Percentiles rank a stretch among this genome's conserved stretches.
Conservation (phyloP, 2,113 vertebrate species). For the Eurystomus gularis region DNA sequence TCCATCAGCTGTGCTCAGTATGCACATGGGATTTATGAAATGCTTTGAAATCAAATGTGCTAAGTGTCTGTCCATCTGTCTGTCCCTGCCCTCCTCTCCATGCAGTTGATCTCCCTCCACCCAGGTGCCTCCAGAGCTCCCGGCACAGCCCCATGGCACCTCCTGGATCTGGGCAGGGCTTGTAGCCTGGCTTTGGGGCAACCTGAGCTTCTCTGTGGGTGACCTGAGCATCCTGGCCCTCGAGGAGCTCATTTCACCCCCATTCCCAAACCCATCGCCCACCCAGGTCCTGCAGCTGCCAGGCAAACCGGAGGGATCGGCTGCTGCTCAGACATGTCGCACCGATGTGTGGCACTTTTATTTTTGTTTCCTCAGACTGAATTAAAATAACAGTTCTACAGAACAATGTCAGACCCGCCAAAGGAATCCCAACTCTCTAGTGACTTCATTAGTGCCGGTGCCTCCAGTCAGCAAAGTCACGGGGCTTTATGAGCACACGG, state of each 20-base stretch:
- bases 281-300: rapidly evolving
- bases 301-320: rapidly evolving
- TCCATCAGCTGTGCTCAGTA: rapidly evolving
- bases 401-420: slow-evolving; percentile 7
- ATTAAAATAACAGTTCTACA: neutral
- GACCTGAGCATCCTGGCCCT: neutral
- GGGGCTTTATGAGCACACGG: neutral
- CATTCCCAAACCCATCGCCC: neutral
- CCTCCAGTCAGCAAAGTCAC: slow-evolving; percentile 50
- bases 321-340: neutral
- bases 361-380: neutral
- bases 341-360: neutral
- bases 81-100: neutral
- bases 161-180: neutral
- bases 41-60: neutral
- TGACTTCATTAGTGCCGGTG: slow-evolving; percentile 69
- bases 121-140: rapidly evolving
- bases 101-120: neutral
- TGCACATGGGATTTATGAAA: neutral
- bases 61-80: neutral
- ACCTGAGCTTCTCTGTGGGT: neutral
- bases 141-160: neutral
- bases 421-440: slow-evolving; percentile 63
- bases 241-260: rapidly evolving
- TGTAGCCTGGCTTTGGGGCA: neutral